Conservation (phyloP, 2,797 vertebrate genomes). For the Notolepis coatsorum region DNA sequence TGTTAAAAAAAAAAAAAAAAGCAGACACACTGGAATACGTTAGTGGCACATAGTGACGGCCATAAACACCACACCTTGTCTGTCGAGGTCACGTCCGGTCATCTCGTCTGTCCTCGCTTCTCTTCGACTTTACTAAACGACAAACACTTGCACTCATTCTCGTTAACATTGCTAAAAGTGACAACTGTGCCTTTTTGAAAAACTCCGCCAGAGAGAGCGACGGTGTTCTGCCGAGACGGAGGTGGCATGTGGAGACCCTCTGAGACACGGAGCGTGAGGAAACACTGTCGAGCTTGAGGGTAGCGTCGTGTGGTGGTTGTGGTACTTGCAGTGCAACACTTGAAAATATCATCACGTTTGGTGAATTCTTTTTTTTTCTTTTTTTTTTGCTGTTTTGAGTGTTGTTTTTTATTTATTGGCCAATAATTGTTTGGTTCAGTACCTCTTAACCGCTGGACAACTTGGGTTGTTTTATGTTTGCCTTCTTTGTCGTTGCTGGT, state of each 20-base stretch:
- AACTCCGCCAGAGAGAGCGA: constrained; percentile 59
- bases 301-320: constrained; percentile 59
- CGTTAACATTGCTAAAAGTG: constrained; percentile 67
- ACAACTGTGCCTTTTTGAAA: constrained; percentile 72
- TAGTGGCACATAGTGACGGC: constrained; percentile 61
- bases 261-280: constrained; percentile 74
- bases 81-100: constrained; percentile 30
- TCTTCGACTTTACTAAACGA: constrained; percentile 43
- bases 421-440: constrained; percentile 61
- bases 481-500: constrained; percentile 63
- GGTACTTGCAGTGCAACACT: constrained; percentile 77
- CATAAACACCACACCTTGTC: constrained; percentile 50
- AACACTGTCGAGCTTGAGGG: constrained; percentile 70
- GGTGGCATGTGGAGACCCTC: constrained; percentile 64
- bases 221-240: constrained; percentile 61
- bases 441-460: constrained; percentile 58
- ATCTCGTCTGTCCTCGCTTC: constrained; percentile 41
- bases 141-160: constrained; percentile 69
- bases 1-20: no score
- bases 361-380: constrained; percentile 17
- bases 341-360: constrained; percentile 69
- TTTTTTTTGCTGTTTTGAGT: constrained; percentile 51
- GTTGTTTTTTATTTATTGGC: constrained; percentile 77
- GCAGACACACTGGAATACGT: constrained; percentile 74
- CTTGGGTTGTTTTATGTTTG: constrained; percentile 58